Conservation (phyloP, 2,113 vertebrate species). For the Coturnix japonica region DNA sequence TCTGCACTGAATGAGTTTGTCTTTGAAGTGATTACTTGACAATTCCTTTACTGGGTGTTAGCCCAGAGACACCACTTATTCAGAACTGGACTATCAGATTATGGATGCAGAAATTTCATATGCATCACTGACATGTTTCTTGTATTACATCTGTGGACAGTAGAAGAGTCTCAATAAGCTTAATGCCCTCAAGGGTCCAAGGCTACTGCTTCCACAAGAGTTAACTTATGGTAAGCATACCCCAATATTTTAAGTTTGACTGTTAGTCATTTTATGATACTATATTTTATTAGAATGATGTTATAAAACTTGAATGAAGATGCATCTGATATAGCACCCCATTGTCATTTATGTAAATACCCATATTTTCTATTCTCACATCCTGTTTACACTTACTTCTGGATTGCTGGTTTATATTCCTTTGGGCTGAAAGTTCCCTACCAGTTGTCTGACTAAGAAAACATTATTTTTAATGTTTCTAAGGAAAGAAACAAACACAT, state of each 20-base stretch:
- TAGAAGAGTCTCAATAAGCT: background rate
- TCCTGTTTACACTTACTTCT: background rate
- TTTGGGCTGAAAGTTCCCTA: background rate
- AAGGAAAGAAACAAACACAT: background rate
- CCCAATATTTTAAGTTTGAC: background rate
- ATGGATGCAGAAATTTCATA: background rate
- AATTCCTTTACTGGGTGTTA: background rate
- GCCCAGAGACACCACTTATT: background rate
- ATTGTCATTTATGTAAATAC: background rate
- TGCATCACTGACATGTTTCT: background rate
- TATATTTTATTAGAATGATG: background rate
- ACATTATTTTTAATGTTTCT: background rate
- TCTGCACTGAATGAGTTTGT: background rate
- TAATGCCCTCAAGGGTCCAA: background rate
- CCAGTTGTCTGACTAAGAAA: background rate
- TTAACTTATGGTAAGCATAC: background rate
- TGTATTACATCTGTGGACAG: background rate
- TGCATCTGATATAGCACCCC: background rate
- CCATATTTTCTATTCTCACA: background rate
- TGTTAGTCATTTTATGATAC: background rate
- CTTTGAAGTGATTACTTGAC: conserved; percentile 14
- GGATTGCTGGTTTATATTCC: background rate
- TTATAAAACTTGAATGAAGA: background rate
- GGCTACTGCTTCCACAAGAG: background rate
- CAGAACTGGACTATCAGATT: background rate